Evolutionary conservation across 1,140 invertebrate species (phyloP).

Genomic region (Phthorimaea operculella): DNA sequence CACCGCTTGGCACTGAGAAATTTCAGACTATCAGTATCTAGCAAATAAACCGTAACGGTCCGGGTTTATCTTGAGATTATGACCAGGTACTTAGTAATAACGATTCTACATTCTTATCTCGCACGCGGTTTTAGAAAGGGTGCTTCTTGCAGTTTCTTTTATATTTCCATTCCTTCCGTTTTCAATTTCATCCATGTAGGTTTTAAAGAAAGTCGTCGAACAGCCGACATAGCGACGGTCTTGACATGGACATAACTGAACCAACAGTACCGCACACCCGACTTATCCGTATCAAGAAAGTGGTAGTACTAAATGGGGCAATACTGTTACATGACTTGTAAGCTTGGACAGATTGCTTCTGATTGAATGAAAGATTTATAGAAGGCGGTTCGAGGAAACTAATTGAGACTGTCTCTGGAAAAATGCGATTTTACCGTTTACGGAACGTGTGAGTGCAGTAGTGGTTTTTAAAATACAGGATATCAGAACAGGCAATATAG

Average conservation of each 20-base stretch:
- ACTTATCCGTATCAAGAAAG: neutral
- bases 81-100: neutral
- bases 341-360: neutral
- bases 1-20: neutral
- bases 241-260: neutral
- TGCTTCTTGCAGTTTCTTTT: no score
- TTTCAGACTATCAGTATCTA: neutral
- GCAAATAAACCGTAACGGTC: neutral
- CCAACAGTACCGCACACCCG: neutral
- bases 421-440: neutral
- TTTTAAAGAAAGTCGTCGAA: slow-evolving; percentile 1
- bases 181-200: slow-evolving; percentile 2
- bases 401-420: neutral
- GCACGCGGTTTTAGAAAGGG: no score
- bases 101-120: neutral
- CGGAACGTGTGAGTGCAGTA: no score
- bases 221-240: neutral
- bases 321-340: slow-evolving; percentile 3
- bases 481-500: no score
- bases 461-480: no score
- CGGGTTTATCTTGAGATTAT: neutral
- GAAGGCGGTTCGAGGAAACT: neutral
- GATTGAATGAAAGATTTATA: slow-evolving; percentile 1
- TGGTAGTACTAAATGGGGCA: slow-evolving; percentile 1
- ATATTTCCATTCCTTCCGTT: neutral